Evolutionary conservation across 2,113 vertebrate species (phyloP), one percentile per base, ranked within the genome.

Genomic region (Podarcis cretensis): DNA sequence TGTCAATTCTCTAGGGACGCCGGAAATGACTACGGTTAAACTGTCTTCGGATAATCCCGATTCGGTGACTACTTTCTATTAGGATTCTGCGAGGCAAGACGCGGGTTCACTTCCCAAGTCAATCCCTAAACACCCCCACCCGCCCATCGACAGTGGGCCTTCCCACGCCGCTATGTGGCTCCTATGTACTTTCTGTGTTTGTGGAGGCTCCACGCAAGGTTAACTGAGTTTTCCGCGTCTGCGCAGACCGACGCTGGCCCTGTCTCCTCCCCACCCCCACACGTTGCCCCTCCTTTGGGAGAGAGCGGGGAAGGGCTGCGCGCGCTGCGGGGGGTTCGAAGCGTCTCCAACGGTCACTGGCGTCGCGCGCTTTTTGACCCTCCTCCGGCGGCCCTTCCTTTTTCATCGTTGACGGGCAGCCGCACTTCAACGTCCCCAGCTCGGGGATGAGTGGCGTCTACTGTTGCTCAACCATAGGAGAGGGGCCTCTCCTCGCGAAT

Each of bases 111-210:
- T 12, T 14, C 3, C 27, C 8, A 4, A 37, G 25, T 3, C 69
- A 4, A 37, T 20, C 25, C 65, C 3, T 14, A 78, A 14, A 2
- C 3, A 14, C 20, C 25, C 30, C 4, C n/a, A 9, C 48, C 30
- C 30, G 13, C 20, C 63, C 13, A 20, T 40, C 2, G n/a, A 59
- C 32, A 80, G 20, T 14, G 25, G 9, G 0, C 2, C 1, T 4
- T 23, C 0, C 37, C 27, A 1, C 1, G 20, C 21, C 9, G 0
- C n/a, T 0, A 1, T 0, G 13, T 0, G 3, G 0, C 1, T 14
- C 35, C 6, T 0, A n/a, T 1, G 48, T 13, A 5, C 0, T 3
- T 0, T 13, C 4, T 6, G 18, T 0, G 40, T 77, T 65, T 57
- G 6, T 6, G n/a, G 27, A 35, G 57, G 4, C n/a, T 69, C 7